A percentile compares a stretch with the other conserved stretches of the same genome.
Evolutionary conservation across 2,888 invertebrate genomes (phyloP).

Genomic region (Campoplex nolae): DNA sequence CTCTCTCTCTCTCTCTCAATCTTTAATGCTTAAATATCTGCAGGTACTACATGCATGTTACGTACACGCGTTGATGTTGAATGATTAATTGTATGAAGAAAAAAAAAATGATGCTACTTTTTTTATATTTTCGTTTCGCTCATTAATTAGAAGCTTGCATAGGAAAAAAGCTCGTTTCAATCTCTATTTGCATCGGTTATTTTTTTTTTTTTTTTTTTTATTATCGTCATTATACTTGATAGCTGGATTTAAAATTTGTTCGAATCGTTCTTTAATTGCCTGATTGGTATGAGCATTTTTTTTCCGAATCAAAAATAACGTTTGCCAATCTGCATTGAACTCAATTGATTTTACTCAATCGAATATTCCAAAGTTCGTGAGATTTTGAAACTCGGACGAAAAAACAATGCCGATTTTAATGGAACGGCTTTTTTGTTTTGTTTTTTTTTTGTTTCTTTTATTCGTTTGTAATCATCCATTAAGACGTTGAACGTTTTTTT

Average conservation of each 20-base stretch:
- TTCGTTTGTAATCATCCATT: neutral
- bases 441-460: too few relatives aligned
- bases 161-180: neutral
- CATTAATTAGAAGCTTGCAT: neutral
- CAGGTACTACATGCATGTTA: neutral
- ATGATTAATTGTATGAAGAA: neutral
- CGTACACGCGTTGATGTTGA: neutral
- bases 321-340: neutral
- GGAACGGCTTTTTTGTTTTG: neutral
- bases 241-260: neutral
- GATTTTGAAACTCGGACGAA: neutral
- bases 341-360: neutral
- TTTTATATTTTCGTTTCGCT: neutral
- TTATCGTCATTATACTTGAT: neutral
- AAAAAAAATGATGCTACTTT: neutral
- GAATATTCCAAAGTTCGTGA: neutral
- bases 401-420: neutral
- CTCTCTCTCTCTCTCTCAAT: neutral
- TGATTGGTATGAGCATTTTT: neutral
- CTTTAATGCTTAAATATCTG: constrained; percentile 2
- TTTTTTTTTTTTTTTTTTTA: neutral
- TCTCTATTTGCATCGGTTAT: neutral
- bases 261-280: neutral
- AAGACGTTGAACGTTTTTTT: neutral
- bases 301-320: neutral